These are phyloP conservation scores for Noctilio leporinus DNA, from an alignment of 2,113 vertebrate species.

Conservation along the genomic window DNA sequence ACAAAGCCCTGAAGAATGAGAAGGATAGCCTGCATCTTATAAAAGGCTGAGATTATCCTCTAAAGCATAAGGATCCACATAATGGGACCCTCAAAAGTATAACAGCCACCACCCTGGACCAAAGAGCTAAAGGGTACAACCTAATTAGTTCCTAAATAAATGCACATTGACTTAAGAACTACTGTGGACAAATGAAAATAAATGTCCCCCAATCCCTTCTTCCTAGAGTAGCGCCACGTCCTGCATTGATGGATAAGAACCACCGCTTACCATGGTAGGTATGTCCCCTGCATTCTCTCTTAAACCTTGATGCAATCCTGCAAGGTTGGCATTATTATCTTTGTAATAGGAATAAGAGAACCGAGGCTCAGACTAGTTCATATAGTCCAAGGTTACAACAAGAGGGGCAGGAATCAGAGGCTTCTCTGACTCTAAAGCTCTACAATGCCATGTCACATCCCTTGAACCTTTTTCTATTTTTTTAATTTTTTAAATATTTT, in stretches of 20 bases:
- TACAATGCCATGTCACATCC: no score
- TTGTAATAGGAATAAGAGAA: neutral
- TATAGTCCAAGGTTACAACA: neutral
- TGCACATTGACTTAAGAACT: neutral
- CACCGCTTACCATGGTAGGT: neutral
- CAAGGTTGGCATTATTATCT: neutral
- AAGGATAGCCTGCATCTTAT: neutral
- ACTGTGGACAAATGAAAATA: neutral
- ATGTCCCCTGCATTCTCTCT: neutral
- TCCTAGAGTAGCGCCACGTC: neutral
- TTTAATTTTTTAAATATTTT: no score
- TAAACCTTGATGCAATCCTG: neutral
- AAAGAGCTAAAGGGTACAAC: neutral
- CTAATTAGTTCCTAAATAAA: neutral
- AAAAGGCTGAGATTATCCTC: neutral
- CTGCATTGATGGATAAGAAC: rapidly evolving
- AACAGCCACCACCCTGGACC: neutral
- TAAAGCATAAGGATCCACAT: neutral
- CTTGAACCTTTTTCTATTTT: neutral
- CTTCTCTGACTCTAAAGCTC: neutral
- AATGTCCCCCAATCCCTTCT: neutral
- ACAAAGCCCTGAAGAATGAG: neutral
- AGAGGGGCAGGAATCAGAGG: neutral
- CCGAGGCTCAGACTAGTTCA: neutral
- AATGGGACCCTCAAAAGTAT: neutral